Evolutionary conservation across 2,797 vertebrate genomes (phyloP), one percentile per base, ranked within the genome.

Genomic region (Phataginus tricuspis): DNA sequence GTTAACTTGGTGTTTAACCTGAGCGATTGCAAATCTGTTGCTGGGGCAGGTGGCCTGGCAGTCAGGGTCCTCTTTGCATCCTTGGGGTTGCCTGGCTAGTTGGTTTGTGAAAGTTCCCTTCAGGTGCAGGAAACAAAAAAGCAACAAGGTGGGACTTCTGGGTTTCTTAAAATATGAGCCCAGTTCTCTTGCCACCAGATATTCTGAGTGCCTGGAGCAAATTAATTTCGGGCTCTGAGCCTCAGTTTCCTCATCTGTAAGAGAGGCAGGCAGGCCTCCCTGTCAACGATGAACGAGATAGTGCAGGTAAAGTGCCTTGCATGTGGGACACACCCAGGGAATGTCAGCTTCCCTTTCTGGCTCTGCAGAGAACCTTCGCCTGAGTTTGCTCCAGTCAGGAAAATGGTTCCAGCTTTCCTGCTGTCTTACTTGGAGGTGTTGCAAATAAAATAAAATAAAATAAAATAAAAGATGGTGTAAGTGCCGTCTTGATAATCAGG

Each of bases 281-380:
- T 9, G 53, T 21, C 12, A 45, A 45, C 15, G 34, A 7, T 77
- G 82, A 53, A 31, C 14, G 49, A 68, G 61, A 11, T 0, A 0
- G 19, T 57, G 37, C 19, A 5, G 16, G 37, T 21, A 19, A 37
- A 31, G 37, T 11, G 39, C n/a, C 27, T 69, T 0, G 0, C 3
- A 3, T 19, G 15, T 51, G 64, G 23, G 49, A 6, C 0, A 12
- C 14, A 25, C 68, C 34, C 14, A 2, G 19, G 16, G 21, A 69
- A 31, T 1, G 19, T 72, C 13, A 53, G 86, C 71, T 61, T 78
- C 45, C 53, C 45, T 34, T 84, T n/a, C 64, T 63, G 80, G 80
- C n/a, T 57, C 61, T 86, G 42, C 23, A 0, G 42, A 68, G 74
- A 57, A 31, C 14, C 5, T 71, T 39, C 0, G 0, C 2, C 10